phyloP scores from a whole-genome alignment of 2,113 vertebrate species.

The Chloroceryle aenea region DNA sequence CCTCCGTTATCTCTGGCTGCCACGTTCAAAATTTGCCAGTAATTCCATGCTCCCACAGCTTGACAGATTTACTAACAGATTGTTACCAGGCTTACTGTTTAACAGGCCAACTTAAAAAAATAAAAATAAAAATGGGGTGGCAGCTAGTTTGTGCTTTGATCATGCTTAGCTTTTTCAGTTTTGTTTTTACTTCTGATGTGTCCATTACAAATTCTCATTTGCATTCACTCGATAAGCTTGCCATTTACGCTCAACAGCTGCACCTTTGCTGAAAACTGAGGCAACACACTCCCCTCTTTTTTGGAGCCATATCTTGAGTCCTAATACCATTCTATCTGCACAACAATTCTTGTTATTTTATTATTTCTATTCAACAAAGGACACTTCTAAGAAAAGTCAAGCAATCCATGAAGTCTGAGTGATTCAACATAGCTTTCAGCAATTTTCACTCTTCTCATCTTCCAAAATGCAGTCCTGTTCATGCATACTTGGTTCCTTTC shows the following conservation, averaged over 20 bases:
- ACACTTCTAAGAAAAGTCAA: background rate
- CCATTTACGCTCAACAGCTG: background rate
- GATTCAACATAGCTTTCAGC: background rate
- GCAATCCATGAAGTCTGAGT: background rate
- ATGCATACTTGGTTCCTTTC: background rate
- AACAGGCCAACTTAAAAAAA: background rate
- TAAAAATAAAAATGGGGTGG: background rate
- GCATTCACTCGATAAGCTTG: background rate
- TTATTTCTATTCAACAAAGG: background rate
- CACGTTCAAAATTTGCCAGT: constrained; percentile 29
- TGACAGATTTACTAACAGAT: constrained; percentile 66
- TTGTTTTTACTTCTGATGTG: background rate
- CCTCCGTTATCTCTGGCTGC: background rate
- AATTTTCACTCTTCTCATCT: background rate
- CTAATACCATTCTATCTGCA: background rate
- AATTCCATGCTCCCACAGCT: constrained; percentile 40
- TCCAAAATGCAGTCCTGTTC: background rate
- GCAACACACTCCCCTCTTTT: background rate
- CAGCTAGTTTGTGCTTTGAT: constrained; percentile 32
- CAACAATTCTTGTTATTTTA: background rate
- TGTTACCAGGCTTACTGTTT: constrained; percentile 49
- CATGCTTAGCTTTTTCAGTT: constrained; percentile 1
- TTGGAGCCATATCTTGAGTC: background rate
- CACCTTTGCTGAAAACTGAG: background rate
- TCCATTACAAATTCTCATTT: background rate